Conservation (phyloP, 2,113 vertebrate species). For the Chamaea fasciata region DNA sequence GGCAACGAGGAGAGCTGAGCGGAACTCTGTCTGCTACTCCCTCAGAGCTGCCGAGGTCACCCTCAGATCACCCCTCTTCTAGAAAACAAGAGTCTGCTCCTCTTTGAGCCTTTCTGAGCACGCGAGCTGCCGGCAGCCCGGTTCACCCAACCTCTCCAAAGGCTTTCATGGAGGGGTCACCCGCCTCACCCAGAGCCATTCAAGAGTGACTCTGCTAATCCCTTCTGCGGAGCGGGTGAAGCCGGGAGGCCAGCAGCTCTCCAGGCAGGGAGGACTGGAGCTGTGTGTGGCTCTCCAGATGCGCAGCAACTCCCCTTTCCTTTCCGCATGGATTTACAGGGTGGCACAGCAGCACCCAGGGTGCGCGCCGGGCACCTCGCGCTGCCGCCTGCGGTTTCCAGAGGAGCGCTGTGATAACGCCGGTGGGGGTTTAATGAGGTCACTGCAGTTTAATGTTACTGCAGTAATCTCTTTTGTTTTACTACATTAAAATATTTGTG, state of each 20-base stretch:
- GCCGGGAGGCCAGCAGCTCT: neutral
- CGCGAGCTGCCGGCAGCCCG: neutral
- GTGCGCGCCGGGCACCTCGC: rapidly evolving
- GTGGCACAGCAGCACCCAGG: neutral
- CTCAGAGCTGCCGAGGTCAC: neutral
- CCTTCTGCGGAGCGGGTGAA: neutral
- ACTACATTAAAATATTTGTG: constrained; percentile 57
- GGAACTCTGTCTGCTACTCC: neutral
- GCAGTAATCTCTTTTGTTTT: constrained; percentile 63
- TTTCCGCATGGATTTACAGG: neutral
- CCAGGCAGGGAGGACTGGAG: neutral
- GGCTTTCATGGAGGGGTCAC: neutral
- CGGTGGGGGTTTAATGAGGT: constrained; percentile 12
- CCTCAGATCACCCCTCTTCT: neutral
- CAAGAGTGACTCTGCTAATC: neutral
- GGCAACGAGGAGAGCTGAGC: neutral
- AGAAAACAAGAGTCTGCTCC: neutral
- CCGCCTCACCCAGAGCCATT: neutral
- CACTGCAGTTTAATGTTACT: constrained; percentile 43
- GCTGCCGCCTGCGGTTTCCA: rapidly evolving
- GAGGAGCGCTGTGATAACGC: neutral
- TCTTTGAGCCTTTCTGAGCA: constrained; percentile 20
- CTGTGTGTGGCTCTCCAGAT: neutral
- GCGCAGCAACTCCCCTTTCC: neutral
- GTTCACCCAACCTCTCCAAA: neutral